Conservation (phyloP, 2,888 invertebrate genomes). For the Allophyes oxyacanthae region DNA sequence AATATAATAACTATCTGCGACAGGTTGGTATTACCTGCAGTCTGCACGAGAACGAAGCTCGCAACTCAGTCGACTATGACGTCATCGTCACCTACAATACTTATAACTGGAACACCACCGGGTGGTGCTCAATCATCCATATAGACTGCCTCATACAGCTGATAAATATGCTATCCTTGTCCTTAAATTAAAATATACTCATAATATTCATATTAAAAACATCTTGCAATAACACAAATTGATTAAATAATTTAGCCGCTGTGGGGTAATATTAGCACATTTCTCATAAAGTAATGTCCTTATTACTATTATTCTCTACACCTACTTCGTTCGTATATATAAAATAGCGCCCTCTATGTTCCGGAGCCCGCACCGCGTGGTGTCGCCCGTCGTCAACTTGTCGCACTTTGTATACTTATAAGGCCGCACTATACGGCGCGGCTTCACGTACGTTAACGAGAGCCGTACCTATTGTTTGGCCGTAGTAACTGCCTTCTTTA, state of each 20-base stretch:
- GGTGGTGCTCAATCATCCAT: background rate
- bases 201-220: slow-evolving; percentile 28
- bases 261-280: slow-evolving; percentile 16
- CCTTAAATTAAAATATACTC: slow-evolving; percentile 21
- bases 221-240: slow-evolving; percentile 29
- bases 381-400: slow-evolving; percentile 27
- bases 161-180: slow-evolving; percentile 26
- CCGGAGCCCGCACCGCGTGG: slow-evolving; percentile 2
- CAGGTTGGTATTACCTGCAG: background rate
- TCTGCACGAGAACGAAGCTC: background rate
- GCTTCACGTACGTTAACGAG: too few relatives aligned
- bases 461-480: too few relatives aligned
- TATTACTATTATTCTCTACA: too few relatives aligned
- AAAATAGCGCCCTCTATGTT: slow-evolving; percentile 34
- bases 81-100: slow-evolving; percentile 8
- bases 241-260: slow-evolving; percentile 30
- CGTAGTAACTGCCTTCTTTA: background rate
- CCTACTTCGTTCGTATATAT: background rate
- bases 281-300: slow-evolving; percentile 8
- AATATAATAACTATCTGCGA: slow-evolving; percentile 15
- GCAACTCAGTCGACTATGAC: background rate
- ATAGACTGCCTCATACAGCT: slow-evolving; percentile 32
- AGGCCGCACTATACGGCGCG: too few relatives aligned
- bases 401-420: slow-evolving; percentile 10
- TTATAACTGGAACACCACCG: slow-evolving; percentile 6